Evolutionary conservation across 2,113 vertebrate genomes (phyloP).

Genomic region (Nesoenas mayeri): DNA sequence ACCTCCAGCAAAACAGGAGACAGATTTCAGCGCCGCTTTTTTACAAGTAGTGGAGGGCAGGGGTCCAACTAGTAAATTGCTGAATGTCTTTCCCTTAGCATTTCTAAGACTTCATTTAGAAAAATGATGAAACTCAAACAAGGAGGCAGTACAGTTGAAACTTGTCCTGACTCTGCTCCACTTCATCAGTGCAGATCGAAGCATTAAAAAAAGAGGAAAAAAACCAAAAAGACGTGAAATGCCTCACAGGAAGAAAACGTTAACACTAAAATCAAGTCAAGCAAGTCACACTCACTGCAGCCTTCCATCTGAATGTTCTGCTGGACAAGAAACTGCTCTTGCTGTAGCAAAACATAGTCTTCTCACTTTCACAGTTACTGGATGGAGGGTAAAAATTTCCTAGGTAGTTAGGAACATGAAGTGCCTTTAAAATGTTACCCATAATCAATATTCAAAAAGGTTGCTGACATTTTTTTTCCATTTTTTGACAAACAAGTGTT

Average conservation of each 20-base stretch:
- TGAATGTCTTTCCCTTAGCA: neutral
- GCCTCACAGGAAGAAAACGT: neutral
- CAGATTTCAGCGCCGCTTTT: neutral
- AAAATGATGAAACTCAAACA: neutral
- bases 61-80: neutral
- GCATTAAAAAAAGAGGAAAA: neutral
- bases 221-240: neutral
- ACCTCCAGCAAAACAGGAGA: neutral
- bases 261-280: neutral
- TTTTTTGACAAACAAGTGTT: neutral
- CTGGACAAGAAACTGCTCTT: neutral
- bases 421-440: neutral
- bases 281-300: neutral
- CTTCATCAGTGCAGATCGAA: neutral
- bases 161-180: neutral
- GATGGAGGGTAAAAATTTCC: neutral
- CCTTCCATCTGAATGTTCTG: neutral
- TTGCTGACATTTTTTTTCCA: neutral
- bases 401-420: neutral
- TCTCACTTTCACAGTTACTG: neutral
- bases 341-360: neutral
- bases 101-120: neutral
- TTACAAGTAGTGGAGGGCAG: neutral
- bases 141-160: neutral
- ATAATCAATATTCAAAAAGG: neutral